A percentile compares a stretch with the other conserved stretches of the same genome.
phyloP scores from a whole-genome alignment of 2,888 invertebrate species.

The Dastarcus helophoroides region DNA sequence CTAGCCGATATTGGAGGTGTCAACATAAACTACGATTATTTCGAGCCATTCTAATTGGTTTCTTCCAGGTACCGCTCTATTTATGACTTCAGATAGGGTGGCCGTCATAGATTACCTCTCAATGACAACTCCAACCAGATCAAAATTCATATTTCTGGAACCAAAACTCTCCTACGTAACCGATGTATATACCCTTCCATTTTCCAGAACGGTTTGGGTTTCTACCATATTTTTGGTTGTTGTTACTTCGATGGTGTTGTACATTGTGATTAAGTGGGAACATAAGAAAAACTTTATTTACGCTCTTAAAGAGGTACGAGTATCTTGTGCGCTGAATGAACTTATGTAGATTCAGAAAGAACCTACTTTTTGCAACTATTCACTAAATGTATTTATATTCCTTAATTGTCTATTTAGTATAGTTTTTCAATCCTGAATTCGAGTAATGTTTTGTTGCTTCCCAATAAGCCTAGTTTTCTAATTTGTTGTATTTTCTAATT shows the following conservation, averaged over 20 bases:
- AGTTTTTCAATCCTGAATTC: too few species aligned
- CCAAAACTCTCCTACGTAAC: constrained; percentile 59
- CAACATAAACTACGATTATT: background rate
- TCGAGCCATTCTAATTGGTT: too few species aligned
- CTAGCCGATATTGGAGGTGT: constrained; percentile 52
- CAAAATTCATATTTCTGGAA: constrained; percentile 59
- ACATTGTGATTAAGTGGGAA: constrained; percentile 37
- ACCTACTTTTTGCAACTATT: too few species aligned
- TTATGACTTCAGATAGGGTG: constrained; percentile 50
- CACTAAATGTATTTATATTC: too few species aligned
- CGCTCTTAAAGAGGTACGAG: constrained; percentile 2
- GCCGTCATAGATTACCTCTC: constrained; percentile 53
- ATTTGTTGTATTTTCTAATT: too few species aligned
- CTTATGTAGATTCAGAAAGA: too few species aligned
- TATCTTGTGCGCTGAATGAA: too few species aligned
- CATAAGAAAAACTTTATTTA: constrained; percentile 18
- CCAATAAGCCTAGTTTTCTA: too few species aligned
- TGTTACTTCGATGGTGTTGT: constrained; percentile 36
- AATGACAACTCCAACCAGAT: constrained; percentile 54
- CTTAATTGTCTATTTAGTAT: too few species aligned
- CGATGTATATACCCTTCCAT: constrained; percentile 59
- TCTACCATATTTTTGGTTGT: constrained; percentile 40
- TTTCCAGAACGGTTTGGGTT: constrained; percentile 54
- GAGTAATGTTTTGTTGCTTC: background rate
- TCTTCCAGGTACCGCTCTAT: constrained; percentile 48